Evolutionary conservation across 2,797 vertebrate genomes (phyloP).

Genomic region (Clangula hyemalis): DNA sequence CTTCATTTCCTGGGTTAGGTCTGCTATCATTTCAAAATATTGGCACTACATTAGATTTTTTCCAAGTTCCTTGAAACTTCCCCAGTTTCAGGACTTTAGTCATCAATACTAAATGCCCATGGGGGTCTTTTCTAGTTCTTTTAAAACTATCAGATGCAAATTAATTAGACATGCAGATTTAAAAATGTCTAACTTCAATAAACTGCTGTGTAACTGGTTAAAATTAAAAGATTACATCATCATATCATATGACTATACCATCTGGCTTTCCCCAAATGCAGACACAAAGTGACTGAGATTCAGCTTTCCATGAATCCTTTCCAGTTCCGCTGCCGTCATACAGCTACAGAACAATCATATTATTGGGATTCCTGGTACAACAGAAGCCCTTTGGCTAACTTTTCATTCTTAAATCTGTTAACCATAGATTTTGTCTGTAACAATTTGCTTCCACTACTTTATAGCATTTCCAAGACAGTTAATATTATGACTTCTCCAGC

Average conservation of each 20-base stretch:
- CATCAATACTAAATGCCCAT: background rate
- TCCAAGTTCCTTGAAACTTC: background rate
- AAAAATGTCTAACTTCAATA: background rate
- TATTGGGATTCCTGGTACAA: background rate
- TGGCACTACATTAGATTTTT: background rate
- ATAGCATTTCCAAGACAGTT: background rate
- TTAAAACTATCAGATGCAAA: background rate
- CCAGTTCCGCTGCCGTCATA: background rate
- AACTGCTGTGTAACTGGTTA: background rate
- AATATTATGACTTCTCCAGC: background rate
- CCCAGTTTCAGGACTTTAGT: background rate
- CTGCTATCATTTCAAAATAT: background rate
- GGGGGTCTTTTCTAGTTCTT: background rate
- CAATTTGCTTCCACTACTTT: background rate
- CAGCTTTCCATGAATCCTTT: background rate
- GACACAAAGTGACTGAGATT: background rate
- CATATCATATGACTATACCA: background rate
- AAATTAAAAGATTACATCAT: background rate
- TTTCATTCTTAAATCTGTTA: background rate
- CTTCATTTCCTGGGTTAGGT: background rate
- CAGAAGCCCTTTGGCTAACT: background rate
- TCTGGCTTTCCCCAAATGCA: background rate
- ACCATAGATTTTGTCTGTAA: background rate
- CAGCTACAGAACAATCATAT: background rate
- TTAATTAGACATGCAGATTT: background rate